Conservation (phyloP, 2,113 vertebrate genomes). For the Heloderma charlesbogerti region DNA sequence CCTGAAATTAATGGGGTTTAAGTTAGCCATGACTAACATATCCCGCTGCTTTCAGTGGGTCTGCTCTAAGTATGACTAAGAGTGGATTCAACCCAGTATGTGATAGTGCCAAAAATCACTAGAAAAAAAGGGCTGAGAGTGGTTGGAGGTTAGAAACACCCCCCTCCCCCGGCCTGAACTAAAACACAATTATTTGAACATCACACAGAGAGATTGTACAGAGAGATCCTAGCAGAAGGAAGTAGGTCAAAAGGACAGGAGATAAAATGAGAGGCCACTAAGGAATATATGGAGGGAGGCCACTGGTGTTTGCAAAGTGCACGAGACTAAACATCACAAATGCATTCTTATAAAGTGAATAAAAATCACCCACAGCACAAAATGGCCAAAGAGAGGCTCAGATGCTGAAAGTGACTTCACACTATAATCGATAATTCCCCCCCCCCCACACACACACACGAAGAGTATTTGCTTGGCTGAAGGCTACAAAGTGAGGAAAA, state of each 20-base stretch:
- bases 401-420: constrained; percentile 44
- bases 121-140: neutral
- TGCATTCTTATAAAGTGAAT: constrained; percentile 15
- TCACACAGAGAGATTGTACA: neutral
- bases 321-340: constrained; percentile 53
- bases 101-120: neutral
- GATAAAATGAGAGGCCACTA: constrained; percentile 11
- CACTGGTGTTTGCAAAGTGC: constrained; percentile 43
- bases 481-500: constrained; percentile 69
- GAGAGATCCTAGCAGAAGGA: constrained; percentile 5
- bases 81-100: neutral
- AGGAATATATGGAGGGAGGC: constrained; percentile 6
- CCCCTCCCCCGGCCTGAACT: neutral
- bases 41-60: no score
- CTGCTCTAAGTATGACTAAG: no score
- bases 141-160: neutral
- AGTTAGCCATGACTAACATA: no score
- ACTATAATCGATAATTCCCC: constrained; percentile 61
- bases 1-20: no score
- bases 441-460: constrained; percentile 52
- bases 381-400: constrained; percentile 47
- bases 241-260: constrained; percentile 29
- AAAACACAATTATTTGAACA: neutral
- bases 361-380: constrained; percentile 32
- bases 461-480: constrained; percentile 69